Base-by-base conservation (phyloP, 2,797 vertebrate species). In the Hypotaenidia okinawae region DNA sequence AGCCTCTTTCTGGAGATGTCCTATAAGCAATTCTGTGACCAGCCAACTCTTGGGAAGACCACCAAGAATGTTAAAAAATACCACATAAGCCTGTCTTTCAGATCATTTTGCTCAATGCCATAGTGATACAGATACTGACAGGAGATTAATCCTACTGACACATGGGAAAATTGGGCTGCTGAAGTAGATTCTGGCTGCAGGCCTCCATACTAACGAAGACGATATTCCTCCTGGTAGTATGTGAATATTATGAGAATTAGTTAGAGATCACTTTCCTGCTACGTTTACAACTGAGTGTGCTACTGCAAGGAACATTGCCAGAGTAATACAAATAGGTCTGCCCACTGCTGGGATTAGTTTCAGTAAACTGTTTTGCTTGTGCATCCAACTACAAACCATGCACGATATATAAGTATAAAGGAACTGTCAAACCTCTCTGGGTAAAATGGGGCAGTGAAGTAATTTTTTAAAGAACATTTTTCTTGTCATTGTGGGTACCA, bases 201-300 rank as follows among this genome's bases (percentile, higher is more conserved):
- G 45, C n/a, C 32, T 89, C 43, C 28, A 8, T n/a, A 41, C 16
- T 82, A 90, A 64, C 68, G 85, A 84, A 59, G 67, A 70, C 0
- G 0, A 66, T 77, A 74, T 32, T 91, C 55, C 62, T 84, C 6
- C 47, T 69, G 55, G 69, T 91, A 30, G 52, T 93, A 72, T 39
- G 62, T 73, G 73, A 87, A 76, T 93, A 86, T 86, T 84, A 75
- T 15, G 51, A 86, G 76, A 89, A 84, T 92, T 87, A 90, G 45
- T 52, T 87, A 86, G 62, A 90, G 58, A 69, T 68, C 3, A 1
- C 11, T 90, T 84, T 78, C 47, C 43, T 84, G 10, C 23, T 83
- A 25, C 80, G 74, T 79, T 93, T 94, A 79, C 66, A 88, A 47
- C 73, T 49, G 61, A 68, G 43, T 92, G 25, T 66, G 22, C 23